Base-by-base conservation (phyloP, 2,113 vertebrate genomes). In the Budorcas taxicolor region DNA sequence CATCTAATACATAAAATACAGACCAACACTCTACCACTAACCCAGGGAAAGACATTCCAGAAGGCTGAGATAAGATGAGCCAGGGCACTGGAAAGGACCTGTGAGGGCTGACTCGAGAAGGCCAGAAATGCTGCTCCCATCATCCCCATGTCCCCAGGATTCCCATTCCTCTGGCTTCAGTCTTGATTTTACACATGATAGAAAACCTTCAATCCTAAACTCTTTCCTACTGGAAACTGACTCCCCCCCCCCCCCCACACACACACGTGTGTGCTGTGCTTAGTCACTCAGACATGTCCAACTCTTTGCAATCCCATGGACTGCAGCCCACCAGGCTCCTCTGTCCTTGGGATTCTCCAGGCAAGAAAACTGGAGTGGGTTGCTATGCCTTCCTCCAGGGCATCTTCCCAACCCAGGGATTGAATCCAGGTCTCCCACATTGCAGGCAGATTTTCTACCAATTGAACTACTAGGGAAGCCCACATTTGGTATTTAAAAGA, bases 201-300 rank as follows among this genome's bases (percentile, higher is more conserved):
- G 47, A 64, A 92, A 78, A 58, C 14, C 25, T 86, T 91, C 36
- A 29, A 43, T 62, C 33, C 4, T 14, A 82, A 71, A 80, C 11
- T 23, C 29, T 84, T 84, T 95, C 57, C 7, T 19, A 31, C 6
- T 57, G 29, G n/a, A 74, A 40, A 80, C 43, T 0, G 7, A 76
- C 36, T 2, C 19, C 55, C 2, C 0, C 1, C 50, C 36, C 1
- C 19, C 55, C 2, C 0, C 1, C 50, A 15, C 47, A 9, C 1
- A 19, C 15, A 47, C 43, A 40, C 5, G 0, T 40, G n/a, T 71
- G 10, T 3, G 6, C 60, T 33, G 33, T 67, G 67, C n/a, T 74
- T 74, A 74, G 10, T 74, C 67, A 12, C 23, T n/a, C 25, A 83
- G 0, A 31, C 43, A 52, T 67, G 67, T 40, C 21, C n/a, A 40